Percentiles rank a stretch among this genome's conserved stretches.
These are phyloP conservation scores for Leucopsar rothschildi DNA, from an alignment of 2,113 vertebrate genomes.

Conservation along the genomic window DNA sequence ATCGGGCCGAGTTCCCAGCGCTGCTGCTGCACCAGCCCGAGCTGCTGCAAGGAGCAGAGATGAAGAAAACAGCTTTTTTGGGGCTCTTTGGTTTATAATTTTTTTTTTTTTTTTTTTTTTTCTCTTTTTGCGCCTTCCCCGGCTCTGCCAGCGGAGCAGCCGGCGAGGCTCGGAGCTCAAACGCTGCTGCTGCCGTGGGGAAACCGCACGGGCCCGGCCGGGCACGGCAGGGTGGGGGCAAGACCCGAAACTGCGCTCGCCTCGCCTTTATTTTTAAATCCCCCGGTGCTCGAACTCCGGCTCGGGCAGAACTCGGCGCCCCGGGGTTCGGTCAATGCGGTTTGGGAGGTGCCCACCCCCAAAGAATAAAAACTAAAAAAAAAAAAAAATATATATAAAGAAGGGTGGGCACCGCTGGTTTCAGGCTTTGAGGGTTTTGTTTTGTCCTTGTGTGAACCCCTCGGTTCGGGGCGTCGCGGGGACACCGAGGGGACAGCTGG, in stretches of 20 bases:
- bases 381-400: too few species aligned
- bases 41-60: background rate
- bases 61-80: background rate
- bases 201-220: constrained; percentile 35
- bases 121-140: background rate
- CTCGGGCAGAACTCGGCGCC: background rate
- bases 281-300: background rate
- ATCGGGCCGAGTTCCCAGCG: background rate
- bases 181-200: background rate
- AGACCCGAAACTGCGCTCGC: background rate
- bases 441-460: rapidly evolving
- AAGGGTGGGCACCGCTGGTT: rapidly evolving
- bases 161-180: background rate
- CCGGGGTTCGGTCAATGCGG: background rate
- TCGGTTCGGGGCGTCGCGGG: rapidly evolving
- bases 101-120: background rate
- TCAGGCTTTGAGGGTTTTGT: rapidly evolving
- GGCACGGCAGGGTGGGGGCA: background rate
- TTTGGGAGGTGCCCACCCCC: background rate
- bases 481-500: rapidly evolving
- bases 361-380: background rate
- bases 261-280: constrained; percentile 7
- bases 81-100: background rate
- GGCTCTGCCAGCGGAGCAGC: background rate
- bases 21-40: background rate